phyloP scores from a whole-genome alignment of 2,888 invertebrate genomes.

The Perithous albicinctus region DNA sequence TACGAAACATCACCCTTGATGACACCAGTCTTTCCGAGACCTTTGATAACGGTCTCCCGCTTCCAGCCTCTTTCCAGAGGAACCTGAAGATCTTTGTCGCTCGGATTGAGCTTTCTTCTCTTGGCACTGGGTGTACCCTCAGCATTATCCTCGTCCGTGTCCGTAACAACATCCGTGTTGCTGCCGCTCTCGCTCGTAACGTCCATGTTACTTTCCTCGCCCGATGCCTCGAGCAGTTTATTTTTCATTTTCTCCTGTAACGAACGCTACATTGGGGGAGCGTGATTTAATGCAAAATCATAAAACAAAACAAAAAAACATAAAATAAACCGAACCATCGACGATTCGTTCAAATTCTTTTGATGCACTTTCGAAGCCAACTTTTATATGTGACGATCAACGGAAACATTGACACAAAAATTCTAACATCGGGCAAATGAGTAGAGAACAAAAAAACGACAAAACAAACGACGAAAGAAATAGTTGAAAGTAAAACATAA shows the following conservation, averaged over 20 bases:
- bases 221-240: slow-evolving; percentile 82
- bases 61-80: slow-evolving; percentile 91
- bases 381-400: slow-evolving; percentile 31
- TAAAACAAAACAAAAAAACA: slow-evolving; percentile 69
- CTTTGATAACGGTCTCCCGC: slow-evolving; percentile 95
- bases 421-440: background rate
- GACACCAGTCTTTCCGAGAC: slow-evolving; percentile 93
- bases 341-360: slow-evolving; percentile 13
- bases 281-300: slow-evolving; percentile 78
- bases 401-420: background rate
- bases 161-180: slow-evolving; percentile 82
- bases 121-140: slow-evolving; percentile 82
- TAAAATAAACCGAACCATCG: slow-evolving; percentile 22
- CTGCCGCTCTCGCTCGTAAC: slow-evolving; percentile 84
- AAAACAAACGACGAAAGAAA: slow-evolving; percentile 48
- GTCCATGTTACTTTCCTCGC: slow-evolving; percentile 84
- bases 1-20: slow-evolving; percentile 98
- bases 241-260: slow-evolving; percentile 84
- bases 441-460: slow-evolving; percentile 19
- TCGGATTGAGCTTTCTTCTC: slow-evolving; percentile 82
- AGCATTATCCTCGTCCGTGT: slow-evolving; percentile 83
- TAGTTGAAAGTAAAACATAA: slow-evolving; percentile 31
- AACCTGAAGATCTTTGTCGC: slow-evolving; percentile 82
- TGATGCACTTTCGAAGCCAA: slow-evolving; percentile 16
- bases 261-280: slow-evolving; percentile 79